phyloP scores from a whole-genome alignment of 2,888 invertebrate species.

The Axea sp. region DNA sequence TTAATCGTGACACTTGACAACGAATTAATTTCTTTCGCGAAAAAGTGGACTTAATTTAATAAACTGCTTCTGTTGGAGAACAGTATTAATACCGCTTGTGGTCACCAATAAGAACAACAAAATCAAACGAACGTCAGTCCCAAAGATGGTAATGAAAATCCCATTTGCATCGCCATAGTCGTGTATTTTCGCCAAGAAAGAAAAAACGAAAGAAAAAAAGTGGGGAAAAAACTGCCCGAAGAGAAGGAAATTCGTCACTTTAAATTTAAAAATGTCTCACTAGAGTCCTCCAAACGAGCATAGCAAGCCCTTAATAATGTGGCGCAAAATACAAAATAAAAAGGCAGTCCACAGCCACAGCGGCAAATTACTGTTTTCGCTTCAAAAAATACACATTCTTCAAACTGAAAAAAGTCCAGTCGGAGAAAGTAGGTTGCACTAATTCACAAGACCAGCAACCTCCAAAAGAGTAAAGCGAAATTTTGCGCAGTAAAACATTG shows the following conservation, averaged over 20 bases:
- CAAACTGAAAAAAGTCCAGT: conserved; percentile 60
- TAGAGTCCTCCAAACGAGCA: conserved; percentile 60
- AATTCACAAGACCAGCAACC: conserved; percentile 57
- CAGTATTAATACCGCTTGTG: conserved; percentile 6
- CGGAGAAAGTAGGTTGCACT: conserved; percentile 59
- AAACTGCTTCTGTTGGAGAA: neutral
- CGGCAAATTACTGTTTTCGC: conserved; percentile 61
- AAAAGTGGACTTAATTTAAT: too few relatives aligned
- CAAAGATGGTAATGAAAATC: conserved; percentile 28
- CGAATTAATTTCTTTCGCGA: too few relatives aligned
- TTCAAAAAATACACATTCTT: conserved; percentile 62
- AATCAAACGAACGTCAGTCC: conserved; percentile 8
- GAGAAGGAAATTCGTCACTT: conserved; percentile 58
- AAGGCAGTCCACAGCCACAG: conserved; percentile 49
- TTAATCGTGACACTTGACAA: too few relatives aligned
- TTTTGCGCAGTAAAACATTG: conserved; percentile 51
- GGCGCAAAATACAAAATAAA: conserved; percentile 61
- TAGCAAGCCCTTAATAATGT: conserved; percentile 58
- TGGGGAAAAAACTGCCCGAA: conserved; percentile 11
- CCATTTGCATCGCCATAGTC: conserved; percentile 15
- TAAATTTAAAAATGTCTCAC: conserved; percentile 60
- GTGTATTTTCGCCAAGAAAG: conserved; percentile 3
- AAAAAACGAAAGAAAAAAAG: neutral
- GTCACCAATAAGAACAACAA: conserved; percentile 18
- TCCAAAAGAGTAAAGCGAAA: conserved; percentile 50